A percentile compares a stretch with the other conserved stretches of the same genome.
These are phyloP conservation scores for Eupithecia tripunctaria DNA, from an alignment of 2,888 invertebrate genomes.

Conservation along the genomic window DNA sequence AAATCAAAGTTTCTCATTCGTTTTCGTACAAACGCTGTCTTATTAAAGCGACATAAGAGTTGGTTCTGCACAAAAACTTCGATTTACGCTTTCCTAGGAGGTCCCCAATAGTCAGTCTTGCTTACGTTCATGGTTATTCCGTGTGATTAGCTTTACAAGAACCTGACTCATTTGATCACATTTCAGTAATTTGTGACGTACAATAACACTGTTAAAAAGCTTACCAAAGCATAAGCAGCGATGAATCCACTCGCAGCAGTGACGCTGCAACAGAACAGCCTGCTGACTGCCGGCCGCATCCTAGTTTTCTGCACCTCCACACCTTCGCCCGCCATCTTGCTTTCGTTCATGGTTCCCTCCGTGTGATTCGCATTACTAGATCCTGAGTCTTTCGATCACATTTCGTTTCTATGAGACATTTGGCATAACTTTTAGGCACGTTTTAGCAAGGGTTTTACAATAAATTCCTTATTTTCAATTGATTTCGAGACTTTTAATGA, in stretches of 20 bases:
- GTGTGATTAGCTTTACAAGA: no score
- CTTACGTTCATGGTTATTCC: no score
- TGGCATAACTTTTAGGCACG: neutral
- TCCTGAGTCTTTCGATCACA: neutral
- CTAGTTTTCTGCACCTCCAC: constrained; percentile 65
- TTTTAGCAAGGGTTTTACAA: no score
- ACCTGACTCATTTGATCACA: no score
- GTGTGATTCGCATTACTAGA: neutral
- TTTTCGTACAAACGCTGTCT: no score
- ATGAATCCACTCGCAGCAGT: constrained; percentile 81
- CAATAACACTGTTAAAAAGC: no score
- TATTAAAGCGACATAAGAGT: no score
- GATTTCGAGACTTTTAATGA: neutral
- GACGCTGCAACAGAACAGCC: constrained; percentile 81
- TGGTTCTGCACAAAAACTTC: no score
- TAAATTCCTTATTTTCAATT: neutral
- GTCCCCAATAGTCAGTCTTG: no score
- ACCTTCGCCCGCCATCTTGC: constrained; percentile 67
- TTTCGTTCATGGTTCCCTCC: constrained; percentile 19
- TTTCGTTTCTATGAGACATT: neutral
- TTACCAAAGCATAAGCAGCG: constrained; percentile 81
- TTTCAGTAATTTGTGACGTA: no score
- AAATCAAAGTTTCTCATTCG: no score
- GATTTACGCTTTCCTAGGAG: no score
- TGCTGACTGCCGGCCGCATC: constrained; percentile 79